Base-by-base conservation (phyloP, 1,140 invertebrate species). In the Tetragnatha versicolor region DNA sequence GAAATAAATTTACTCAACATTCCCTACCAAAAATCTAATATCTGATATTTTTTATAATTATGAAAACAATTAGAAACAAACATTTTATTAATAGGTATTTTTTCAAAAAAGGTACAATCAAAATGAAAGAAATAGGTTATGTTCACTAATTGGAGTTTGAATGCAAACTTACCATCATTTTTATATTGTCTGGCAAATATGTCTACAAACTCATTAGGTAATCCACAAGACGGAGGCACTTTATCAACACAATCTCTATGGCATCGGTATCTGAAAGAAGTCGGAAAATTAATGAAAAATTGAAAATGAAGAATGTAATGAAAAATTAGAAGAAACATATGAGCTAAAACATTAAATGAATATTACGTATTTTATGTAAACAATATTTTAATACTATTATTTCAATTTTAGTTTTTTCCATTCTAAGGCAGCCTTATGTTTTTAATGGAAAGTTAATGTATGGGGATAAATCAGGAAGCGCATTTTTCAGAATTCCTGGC, bases 151-250 rank as follows among this genome's bases (percentile, higher is more conserved):
- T 42, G 39, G 39, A 42, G 6, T 9, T 9, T 6, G n/a, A n/a
- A n/a, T n/a, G n/a, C n/a, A n/a, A 39, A 79, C 66, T 37, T 75
- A 83, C 82, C 82, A 55, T 83, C 82, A 45, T 82, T 82, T 47
- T 58, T 42, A 33, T 82, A 66, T 85, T 82, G 82, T 83, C 84
- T 27, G 66, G 83, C 82, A 86, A 85, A 96, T 80, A 92, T 91
- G 73, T 93, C 90, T 22, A 97, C 89, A 82, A 93, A 90, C 85
- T 93, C 93, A 53, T 90, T 89, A 31, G 95, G 94, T 81, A 98
- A 87, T 42, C 94, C 94, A 87, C 96, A 98, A 35, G 94, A 95
- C 1, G 94, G 93, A 81, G 94, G 93, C 80, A 96, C 95, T 88
- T 94, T 95, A 29, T 90, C 90, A 83, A 93, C 93, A 86, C 96